Evolutionary conservation across 2,888 invertebrate genomes (phyloP), one percentile per base, ranked within the genome.

Genomic region (Ceriagrion tenellum): DNA sequence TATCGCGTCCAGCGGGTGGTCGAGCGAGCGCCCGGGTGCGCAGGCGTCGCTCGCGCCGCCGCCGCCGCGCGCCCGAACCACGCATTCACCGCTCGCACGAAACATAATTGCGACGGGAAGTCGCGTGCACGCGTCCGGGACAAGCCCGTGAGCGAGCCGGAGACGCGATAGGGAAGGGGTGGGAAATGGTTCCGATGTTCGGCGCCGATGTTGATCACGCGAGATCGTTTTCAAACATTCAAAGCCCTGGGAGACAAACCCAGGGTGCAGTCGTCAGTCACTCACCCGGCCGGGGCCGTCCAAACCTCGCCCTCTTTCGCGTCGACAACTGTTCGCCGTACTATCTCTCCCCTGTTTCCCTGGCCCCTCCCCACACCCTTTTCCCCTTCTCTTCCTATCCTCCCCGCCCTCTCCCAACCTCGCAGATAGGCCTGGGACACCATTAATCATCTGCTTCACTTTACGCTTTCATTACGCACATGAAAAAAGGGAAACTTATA

Each of bases 391-490:
- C n/a, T 26, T 16, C n/a, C n/a, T 55, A 55, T n/a, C 55, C 90
- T 23, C 40, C 55, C 26, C n/a, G 13, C 30, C 81, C 47, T 74
- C 56, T 26, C 55, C 47, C 47, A 47, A 74, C 93, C 40, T n/a
- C 23, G 63, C 93, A 93, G 93, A 93, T 93, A 93, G 93, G 93
- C 93, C 69, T 74, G 69, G 16, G 69, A 16, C 40, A 93, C 93
- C 93, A 93, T 93, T 93, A 93, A 93, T 93, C 93, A 93, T 93
- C 16, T 69, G 93, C 69, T 93, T 93, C 93, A 63, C 93, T 93
- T 93, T 93, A 74, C 63, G 93, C 93, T 93, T 93, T 93, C 93
- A 93, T 93, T 93, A 93, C 93, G 47, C 74, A 55, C 69, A 69
- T 47, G 35, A 93, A 74, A 93, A 93, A 93, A 93, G 59, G 20